Evolutionary conservation across 2,888 invertebrate species (phyloP), one percentile per base, ranked within the genome.

Genomic region (Chymomyza procnemis): DNA sequence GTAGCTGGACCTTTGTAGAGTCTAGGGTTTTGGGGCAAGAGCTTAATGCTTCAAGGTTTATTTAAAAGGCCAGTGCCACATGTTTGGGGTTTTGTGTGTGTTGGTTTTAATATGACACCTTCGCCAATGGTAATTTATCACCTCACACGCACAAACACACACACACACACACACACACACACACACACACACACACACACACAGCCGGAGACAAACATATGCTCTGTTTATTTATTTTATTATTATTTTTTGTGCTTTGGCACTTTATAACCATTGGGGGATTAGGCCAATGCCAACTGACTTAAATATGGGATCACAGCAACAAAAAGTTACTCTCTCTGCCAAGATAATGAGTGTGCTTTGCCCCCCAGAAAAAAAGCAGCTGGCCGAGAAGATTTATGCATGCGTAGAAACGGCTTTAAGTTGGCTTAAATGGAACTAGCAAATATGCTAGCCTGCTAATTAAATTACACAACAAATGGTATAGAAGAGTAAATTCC

Each of bases 51-150:
- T 84, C 34, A 84, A 84, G 81, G 81, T 81, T 84, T 86, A 82
- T 86, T 82, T 82, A 82, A 86, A 86, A 84, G 82, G 87, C 72
- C 81, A 86, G 72, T 69, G 79, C 81, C 87, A 74, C 81, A 82
- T 82, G 82, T 82, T 87, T 79, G 78, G 78, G 81, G 87, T 85
- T 85, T 79, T 30, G 64, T 62, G 69, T 69, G 63, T 64, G 73
- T 50, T 73, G 71, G 67, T 85, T 87, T 87, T 83, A 83, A 83
- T 83, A 83, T 83, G 82, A 83, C 82, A 83, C 82, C 87, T 83
- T 83, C 85, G 87, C 87, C 82, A 78, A 83, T 83, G 87, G 87
- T 83, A 83, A 83, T 83, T 83, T 83, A 83, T 83, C 82, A 83
- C 82, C 87, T 83, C 67, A 76, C 78, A 30, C 22, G 19, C 22